A percentile compares a stretch with the other conserved stretches of the same genome.
These are phyloP conservation scores for Lycopodina hypogea DNA, from an alignment of 37 sponge, comb jelly and placozoan species.

Conservation along the genomic window DNA sequence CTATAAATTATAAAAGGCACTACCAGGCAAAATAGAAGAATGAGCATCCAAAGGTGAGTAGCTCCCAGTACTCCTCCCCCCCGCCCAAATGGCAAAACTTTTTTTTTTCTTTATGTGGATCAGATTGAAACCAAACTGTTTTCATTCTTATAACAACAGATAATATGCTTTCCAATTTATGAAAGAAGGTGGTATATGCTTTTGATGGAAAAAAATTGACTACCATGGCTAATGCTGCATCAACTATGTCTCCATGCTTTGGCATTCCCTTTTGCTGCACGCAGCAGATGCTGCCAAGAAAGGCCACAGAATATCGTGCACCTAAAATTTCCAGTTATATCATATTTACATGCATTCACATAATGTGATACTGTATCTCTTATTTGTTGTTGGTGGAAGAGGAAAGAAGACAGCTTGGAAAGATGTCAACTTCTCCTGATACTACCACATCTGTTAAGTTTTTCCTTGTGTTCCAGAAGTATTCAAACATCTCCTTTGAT, in stretches of 20 bases:
- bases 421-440: no score
- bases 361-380: slow-evolving; percentile 18
- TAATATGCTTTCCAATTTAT: background rate
- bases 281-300: background rate
- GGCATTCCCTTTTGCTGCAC: background rate
- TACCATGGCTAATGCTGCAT: background rate
- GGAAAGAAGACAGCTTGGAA: slow-evolving; percentile 36
- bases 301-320: background rate
- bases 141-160: no score
- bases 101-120: no score
- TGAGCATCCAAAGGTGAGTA: no score
- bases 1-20: no score
- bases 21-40: no score
- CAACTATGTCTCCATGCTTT: background rate
- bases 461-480: slow-evolving; percentile 9
- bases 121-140: no score
- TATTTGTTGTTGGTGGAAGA: slow-evolving; percentile 17
- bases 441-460: slow-evolving; percentile 18
- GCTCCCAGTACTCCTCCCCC: no score
- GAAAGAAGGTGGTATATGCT: background rate
- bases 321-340: background rate
- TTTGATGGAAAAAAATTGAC: background rate
- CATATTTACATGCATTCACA: slow-evolving; percentile 28
- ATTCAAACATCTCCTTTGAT: slow-evolving; percentile 11
- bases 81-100: no score